phyloP scores from a whole-genome alignment of 2,797 vertebrate species.

The Ataeniobius toweri region DNA sequence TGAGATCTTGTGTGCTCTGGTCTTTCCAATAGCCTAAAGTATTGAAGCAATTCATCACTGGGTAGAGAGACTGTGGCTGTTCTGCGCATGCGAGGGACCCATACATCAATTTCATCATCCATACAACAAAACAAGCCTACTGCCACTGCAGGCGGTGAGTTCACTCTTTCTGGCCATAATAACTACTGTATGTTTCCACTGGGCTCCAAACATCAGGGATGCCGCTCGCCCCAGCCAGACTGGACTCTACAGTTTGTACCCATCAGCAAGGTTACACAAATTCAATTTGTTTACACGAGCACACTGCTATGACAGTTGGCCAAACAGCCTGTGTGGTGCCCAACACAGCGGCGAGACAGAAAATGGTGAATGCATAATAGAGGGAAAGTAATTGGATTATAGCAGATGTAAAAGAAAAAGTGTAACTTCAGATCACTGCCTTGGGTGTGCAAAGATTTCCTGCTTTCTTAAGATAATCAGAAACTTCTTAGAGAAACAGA shows the following conservation, averaged over 20 bases:
- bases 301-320: conserved; percentile 42
- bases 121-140: conserved; percentile 70
- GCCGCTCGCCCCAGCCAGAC: conserved; percentile 32
- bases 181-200: conserved; percentile 65
- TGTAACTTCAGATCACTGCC: conserved; percentile 41
- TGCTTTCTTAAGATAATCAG: conserved; percentile 27
- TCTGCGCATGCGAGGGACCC: conserved; percentile 63
- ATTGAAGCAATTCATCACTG: conserved; percentile 83
- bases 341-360: conserved; percentile 20
- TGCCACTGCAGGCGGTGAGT: conserved; percentile 66
- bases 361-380: conserved; percentile 43
- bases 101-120: conserved; percentile 81
- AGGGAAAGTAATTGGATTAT: conserved; percentile 64
- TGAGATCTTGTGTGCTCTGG: conserved; percentile 65
- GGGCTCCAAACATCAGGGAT: conserved; percentile 46
- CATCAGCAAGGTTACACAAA: conserved; percentile 74
- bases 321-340: conserved; percentile 63
- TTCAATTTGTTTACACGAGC: conserved; percentile 70
- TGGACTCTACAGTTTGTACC: conserved; percentile 48
- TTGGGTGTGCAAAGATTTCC: conserved; percentile 16
- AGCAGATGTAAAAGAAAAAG: conserved; percentile 51
- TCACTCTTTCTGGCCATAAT: conserved; percentile 68
- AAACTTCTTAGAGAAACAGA: conserved; percentile 28
- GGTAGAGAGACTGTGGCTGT: conserved; percentile 65
- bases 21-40: conserved; percentile 72